A percentile compares a stretch with the other conserved stretches of the same genome.
These are phyloP conservation scores for Danio jaintianensis DNA, from an alignment of 2,797 vertebrate genomes.

Conservation along the genomic window DNA sequence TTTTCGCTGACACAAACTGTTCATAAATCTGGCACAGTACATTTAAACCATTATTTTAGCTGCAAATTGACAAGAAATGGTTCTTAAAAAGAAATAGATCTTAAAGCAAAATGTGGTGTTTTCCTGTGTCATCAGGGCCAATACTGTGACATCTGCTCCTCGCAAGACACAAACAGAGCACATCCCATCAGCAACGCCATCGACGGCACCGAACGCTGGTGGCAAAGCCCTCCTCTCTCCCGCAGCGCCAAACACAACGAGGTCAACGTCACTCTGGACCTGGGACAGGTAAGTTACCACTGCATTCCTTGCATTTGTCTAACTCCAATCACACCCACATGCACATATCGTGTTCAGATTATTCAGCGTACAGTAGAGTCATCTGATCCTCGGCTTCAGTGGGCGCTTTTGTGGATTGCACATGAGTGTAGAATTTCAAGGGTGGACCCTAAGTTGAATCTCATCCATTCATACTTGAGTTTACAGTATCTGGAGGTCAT, in stretches of 20 bases:
- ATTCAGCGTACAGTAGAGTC: conserved; percentile 42
- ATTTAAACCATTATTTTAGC: background rate
- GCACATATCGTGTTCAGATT: conserved; percentile 27
- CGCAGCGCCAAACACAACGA: conserved; percentile 91
- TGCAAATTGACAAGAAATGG: background rate
- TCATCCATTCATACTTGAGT: conserved; percentile 24
- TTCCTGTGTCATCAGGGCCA: conserved; percentile 83
- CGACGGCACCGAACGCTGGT: conserved; percentile 96
- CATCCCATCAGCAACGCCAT: conserved; percentile 94
- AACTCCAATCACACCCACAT: conserved; percentile 5
- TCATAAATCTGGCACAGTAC: too few relatives aligned
- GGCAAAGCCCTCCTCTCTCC: conserved; percentile 97
- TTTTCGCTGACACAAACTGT: too few relatives aligned
- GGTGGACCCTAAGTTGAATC: conserved; percentile 33
- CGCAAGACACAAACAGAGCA: conserved; percentile 84
- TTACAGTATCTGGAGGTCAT: background rate
- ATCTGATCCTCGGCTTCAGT: conserved; percentile 36
- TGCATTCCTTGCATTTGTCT: conserved; percentile 10
- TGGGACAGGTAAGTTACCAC: conserved; percentile 88
- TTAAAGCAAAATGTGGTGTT: background rate
- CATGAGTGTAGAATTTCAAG: conserved; percentile 47
- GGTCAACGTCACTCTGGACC: conserved; percentile 94
- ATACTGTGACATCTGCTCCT: conserved; percentile 93
- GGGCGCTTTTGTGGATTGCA: conserved; percentile 48
- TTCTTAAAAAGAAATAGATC: background rate